Base-by-base conservation (phyloP, 23 tunicate genomes). In the Halocynthia roretzi region DNA sequence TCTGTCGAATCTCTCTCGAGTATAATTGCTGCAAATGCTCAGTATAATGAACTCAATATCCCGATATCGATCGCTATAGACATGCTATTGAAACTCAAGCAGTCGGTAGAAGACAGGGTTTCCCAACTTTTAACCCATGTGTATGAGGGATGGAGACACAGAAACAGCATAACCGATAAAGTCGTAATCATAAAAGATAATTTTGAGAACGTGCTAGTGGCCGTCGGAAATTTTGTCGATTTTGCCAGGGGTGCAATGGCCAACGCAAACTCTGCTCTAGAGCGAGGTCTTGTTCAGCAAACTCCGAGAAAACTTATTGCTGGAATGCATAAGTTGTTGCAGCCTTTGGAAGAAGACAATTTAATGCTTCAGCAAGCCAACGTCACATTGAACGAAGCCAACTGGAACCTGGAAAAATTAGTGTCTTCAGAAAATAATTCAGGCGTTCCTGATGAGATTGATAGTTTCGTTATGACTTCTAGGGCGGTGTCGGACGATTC, bases 381-480 rank as follows among this genome's bases (percentile, higher is more conserved):
- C 10, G 20, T 22, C 53, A 87, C 89, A 31, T 58, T 92, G 11
- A 53, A 74, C 23, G 73, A 62, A 22, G 53, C 71, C 15, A 48
- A 71, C 62, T 89, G 96, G 96, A 70, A 68, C 76, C 52, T 89
- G 7, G 62, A 65, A 14, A 89, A 89, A 75, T 53, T 89, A 17
- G 88, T 79, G 6, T 51, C 80, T 50, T 82, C 83, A 0, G 80
- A 76, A 17, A 70, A 71, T 8, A 80, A 89, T 51, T 77, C 62
- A 17, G 77, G 83, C 7, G 68, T 80, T 5, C 70, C 82, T 14
- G 96, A 89, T 83, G 96, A 68, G 7, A 87, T 85, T 20, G 98
- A 86, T 68, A 86, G 92, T 75, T 92, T 92, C 75, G 98, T 92
- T 40, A 92, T 92, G 98, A 82, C 98, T 20, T 92, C 98, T 0